Evolutionary conservation across 2,113 vertebrate genomes (phyloP), one percentile per base, ranked within the genome.

Genomic region (Catharus fuscescens): DNA sequence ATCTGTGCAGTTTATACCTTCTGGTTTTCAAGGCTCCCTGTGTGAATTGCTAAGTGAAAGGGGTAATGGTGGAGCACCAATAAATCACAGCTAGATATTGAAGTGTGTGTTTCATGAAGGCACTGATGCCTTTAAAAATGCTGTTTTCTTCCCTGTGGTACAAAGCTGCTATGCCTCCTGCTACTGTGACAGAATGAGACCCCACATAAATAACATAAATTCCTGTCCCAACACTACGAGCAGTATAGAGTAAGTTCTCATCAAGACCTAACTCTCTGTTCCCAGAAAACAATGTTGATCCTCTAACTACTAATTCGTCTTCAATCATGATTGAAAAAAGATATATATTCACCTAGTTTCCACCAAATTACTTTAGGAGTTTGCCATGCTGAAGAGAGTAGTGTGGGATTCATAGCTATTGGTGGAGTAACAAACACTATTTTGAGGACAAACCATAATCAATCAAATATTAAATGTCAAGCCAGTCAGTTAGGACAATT

Each of bases 361-460:
- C n/a, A 24, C 45, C 8, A 47, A 60, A 79, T 40, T 78, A 52
- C 21, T 57, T 69, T 34, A 91, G n/a, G 48, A 87, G 3, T 73
- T 95, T 86, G 44, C n/a, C 36, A 47, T 1, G 10, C 38, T 40
- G 52, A 90, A 57, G 47, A 72, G 4, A 69, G 7, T 9, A 2
- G 16, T 31, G 16, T 56, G 60, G 47, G 32, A 65, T 80, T 67
- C 36, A 47, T 40, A 70, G 56, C 40, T 74, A 12, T 69, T 81
- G 78, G 23, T 77, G 52, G 26, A 76, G 47, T 57, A 77, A 32
- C 18, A 77, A 71, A 84, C 23, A 32, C 53, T 73, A 70, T 93
- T 88, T 90, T 94, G 86, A 72, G 66, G 73, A 91, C 85, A 95
- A 90, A 76, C 34, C 38, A 59, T 65, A 94, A 95, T 70, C 40